Evolutionary conservation across 30 jellyfish, hydroid and myxozoan genomes (phyloP).

Genomic region (Mastigias papua): DNA sequence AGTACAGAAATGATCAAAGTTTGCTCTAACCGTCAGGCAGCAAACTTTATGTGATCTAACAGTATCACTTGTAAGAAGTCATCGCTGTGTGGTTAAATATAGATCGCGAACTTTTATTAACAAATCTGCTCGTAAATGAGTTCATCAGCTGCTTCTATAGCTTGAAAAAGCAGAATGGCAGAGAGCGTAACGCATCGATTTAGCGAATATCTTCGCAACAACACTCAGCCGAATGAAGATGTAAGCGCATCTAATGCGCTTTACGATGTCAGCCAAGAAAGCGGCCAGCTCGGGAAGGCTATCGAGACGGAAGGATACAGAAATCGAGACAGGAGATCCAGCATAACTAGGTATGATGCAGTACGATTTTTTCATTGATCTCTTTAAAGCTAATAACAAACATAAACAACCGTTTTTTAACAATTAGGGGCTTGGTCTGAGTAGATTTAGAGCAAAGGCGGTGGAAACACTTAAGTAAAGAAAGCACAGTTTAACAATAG

Average conservation of each 20-base stretch:
- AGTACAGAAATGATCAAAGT: slow-evolving; percentile 78
- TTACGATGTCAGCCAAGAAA: slow-evolving; percentile 47
- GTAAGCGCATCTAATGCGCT: slow-evolving; percentile 6
- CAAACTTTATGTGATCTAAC: neutral
- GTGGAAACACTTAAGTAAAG: neutral
- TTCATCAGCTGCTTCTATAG: slow-evolving; percentile 17
- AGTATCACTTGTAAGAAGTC: neutral
- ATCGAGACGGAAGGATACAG: slow-evolving; percentile 22
- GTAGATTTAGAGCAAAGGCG: too few species aligned
- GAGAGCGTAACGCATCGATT: slow-evolving; percentile 63
- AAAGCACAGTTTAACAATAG: neutral
- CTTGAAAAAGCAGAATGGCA: slow-evolving; percentile 50
- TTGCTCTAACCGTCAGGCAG: slow-evolving; percentile 27
- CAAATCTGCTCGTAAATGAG: slow-evolving; percentile 6
- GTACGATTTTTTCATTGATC: neutral
- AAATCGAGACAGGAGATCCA: slow-evolving; percentile 42
- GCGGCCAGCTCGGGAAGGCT: slow-evolving; percentile 20
- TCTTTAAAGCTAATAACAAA: neutral
- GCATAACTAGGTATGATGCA: slow-evolving; percentile 40
- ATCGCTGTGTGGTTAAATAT: neutral
- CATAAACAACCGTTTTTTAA: slow-evolving; percentile 4
- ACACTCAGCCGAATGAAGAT: slow-evolving; percentile 34
- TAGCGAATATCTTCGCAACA: slow-evolving; percentile 60
- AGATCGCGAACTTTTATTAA: slow-evolving; percentile 5
- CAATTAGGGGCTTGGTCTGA: neutral